phyloP scores from a whole-genome alignment of 2,888 invertebrate species.

The Caenorhabditis imperialis region DNA sequence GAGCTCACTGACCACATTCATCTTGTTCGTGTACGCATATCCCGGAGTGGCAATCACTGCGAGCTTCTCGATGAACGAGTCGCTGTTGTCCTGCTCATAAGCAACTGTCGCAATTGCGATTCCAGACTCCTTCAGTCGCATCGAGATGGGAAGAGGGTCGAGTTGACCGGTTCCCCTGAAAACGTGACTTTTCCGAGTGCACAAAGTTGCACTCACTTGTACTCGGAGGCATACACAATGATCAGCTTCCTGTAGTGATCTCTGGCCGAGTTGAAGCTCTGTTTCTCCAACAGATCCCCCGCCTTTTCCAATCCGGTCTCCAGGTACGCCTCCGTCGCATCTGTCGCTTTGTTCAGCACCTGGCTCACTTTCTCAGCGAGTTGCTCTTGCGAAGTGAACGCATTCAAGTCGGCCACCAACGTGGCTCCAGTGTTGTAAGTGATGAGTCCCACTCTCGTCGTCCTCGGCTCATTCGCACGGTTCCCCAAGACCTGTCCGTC shows the following conservation, averaged over 20 bases:
- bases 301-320: slow-evolving; percentile 26
- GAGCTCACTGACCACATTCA: neutral
- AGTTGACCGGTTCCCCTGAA: slow-evolving; percentile 17
- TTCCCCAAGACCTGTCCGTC: neutral
- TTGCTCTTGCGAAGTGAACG: slow-evolving; percentile 11
- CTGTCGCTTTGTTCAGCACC: neutral
- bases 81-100: slow-evolving; percentile 9
- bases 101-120: slow-evolving; percentile 12
- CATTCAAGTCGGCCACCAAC: slow-evolving; percentile 12
- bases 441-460: slow-evolving; percentile 26
- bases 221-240: slow-evolving; percentile 34
- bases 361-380: slow-evolving; percentile 1
- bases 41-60: slow-evolving; percentile 9
- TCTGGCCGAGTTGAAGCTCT: neutral
- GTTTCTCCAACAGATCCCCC: slow-evolving; percentile 6
- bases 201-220: slow-evolving; percentile 2
- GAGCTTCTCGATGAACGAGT: slow-evolving; percentile 1
- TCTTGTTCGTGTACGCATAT: neutral
- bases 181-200: neutral
- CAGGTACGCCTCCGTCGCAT: neutral
- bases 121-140: slow-evolving; percentile 8
- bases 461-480: neutral
- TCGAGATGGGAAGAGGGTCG: slow-evolving; percentile 16
- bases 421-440: slow-evolving; percentile 6
- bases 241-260: slow-evolving; percentile 25